phyloP scores from a whole-genome alignment of 2,797 vertebrate genomes.

The Sebastes oblongus region DNA sequence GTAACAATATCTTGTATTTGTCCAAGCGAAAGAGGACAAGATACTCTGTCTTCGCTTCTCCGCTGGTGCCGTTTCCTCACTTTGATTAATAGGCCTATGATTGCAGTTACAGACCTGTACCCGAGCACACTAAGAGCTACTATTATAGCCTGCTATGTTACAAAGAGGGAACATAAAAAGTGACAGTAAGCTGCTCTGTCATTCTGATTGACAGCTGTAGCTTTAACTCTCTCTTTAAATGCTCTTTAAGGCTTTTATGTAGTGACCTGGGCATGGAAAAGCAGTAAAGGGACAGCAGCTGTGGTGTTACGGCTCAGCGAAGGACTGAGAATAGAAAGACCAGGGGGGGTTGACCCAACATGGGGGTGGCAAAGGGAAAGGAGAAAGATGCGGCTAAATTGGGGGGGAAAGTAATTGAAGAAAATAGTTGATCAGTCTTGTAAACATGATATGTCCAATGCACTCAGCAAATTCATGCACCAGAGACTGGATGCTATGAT shows the following conservation, averaged over 20 bases:
- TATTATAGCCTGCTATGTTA: constrained; percentile 27
- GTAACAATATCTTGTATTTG: constrained; percentile 78
- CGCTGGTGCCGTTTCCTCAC: constrained; percentile 45
- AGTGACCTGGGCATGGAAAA: constrained; percentile 60
- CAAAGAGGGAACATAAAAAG: constrained; percentile 50
- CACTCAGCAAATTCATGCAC: constrained; percentile 2
- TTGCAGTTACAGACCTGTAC: constrained; percentile 51
- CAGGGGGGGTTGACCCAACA: constrained; percentile 36
- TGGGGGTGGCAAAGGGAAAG: constrained; percentile 15
- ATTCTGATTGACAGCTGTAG: constrained; percentile 75
- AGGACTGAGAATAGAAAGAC: constrained; percentile 67
- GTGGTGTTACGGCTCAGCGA: constrained; percentile 56
- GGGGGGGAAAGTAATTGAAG: constrained; percentile 9
- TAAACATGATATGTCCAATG: constrained; percentile 27
- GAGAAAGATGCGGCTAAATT: constrained; percentile 21
- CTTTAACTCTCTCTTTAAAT: constrained; percentile 60
- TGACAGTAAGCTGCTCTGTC: constrained; percentile 49
- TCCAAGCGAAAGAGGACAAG: constrained; percentile 67
- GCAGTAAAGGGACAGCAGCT: constrained; percentile 76
- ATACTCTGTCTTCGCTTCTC: constrained; percentile 66
- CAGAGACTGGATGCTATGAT: constrained; percentile 7
- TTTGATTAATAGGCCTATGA: constrained; percentile 76
- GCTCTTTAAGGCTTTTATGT: constrained; percentile 65
- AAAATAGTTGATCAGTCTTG: constrained; percentile 33
- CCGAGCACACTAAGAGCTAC: not conserved